These are phyloP conservation scores for Phoeniculus purpureus DNA, from an alignment of 2,797 vertebrate species.

Conservation along the genomic window DNA sequence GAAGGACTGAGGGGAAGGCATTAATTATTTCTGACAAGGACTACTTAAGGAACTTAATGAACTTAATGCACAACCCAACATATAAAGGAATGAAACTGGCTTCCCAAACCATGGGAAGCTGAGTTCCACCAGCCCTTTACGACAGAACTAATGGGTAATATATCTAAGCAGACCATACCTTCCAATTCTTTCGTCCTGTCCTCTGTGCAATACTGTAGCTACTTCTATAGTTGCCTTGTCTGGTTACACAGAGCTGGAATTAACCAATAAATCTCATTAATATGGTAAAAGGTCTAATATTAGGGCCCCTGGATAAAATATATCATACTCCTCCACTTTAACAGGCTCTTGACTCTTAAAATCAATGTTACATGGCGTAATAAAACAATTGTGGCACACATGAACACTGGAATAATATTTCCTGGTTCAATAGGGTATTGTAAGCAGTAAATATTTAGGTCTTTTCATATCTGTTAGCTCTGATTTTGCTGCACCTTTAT, in stretches of 20 bases:
- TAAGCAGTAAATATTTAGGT: background rate
- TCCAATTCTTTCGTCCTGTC: background rate
- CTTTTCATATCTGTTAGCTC: background rate
- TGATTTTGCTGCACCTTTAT: background rate
- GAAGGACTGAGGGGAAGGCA: background rate
- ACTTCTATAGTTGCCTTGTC: background rate
- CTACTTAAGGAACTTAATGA: background rate
- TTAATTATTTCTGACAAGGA: background rate
- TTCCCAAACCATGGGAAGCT: background rate
- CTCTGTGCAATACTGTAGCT: background rate
- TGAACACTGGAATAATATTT: background rate
- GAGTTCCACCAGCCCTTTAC: background rate
- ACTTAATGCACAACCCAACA: background rate
- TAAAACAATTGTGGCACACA: background rate
- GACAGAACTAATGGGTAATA: background rate
- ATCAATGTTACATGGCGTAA: background rate
- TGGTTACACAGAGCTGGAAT: conserved; percentile 14
- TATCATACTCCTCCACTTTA: background rate
- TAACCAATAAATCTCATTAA: background rate
- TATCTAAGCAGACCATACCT: background rate
- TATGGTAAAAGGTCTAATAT: background rate
- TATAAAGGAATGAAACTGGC: background rate
- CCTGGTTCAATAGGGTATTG: background rate
- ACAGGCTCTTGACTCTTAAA: background rate
- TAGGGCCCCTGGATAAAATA: background rate